phyloP scores from a whole-genome alignment of 2,888 invertebrate genomes.

The Noctua fimbriata region DNA sequence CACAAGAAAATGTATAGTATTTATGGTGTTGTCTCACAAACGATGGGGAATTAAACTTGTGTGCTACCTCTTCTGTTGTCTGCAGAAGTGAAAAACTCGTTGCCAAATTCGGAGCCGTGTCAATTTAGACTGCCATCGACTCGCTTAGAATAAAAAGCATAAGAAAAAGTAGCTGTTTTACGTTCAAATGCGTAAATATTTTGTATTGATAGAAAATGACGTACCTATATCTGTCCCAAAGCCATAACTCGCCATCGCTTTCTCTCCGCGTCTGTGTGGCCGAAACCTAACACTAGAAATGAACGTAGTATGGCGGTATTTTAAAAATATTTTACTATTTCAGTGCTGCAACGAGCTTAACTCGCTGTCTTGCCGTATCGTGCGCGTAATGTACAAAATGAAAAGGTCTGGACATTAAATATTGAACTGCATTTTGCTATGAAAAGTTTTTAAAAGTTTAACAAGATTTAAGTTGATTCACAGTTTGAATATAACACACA shows the following conservation, averaged over 20 bases:
- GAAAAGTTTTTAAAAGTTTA: background rate
- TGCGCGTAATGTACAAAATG: constrained; percentile 77
- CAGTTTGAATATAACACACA: background rate
- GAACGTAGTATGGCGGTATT: constrained; percentile 69
- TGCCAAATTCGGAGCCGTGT: background rate
- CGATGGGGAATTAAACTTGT: background rate
- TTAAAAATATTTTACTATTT: constrained; percentile 79
- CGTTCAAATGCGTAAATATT: background rate
- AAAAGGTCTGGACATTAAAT: constrained; percentile 72
- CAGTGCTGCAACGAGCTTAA: constrained; percentile 70
- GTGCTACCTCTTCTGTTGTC: background rate
- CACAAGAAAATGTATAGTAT: background rate
- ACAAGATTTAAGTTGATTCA: background rate
- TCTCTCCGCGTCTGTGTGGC: background rate
- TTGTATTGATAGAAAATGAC: background rate
- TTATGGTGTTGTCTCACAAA: background rate
- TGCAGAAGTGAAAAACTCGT: background rate
- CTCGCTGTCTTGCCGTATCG: constrained; percentile 74
- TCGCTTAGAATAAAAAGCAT: background rate
- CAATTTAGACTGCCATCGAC: background rate
- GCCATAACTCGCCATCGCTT: background rate
- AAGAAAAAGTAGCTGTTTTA: background rate
- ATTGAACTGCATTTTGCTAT: constrained; percentile 35
- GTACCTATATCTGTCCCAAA: background rate
- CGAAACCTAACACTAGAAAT: constrained; percentile 68